phyloP scores from a whole-genome alignment of 2,888 invertebrate genomes.

The Chymomyza amoena region DNA sequence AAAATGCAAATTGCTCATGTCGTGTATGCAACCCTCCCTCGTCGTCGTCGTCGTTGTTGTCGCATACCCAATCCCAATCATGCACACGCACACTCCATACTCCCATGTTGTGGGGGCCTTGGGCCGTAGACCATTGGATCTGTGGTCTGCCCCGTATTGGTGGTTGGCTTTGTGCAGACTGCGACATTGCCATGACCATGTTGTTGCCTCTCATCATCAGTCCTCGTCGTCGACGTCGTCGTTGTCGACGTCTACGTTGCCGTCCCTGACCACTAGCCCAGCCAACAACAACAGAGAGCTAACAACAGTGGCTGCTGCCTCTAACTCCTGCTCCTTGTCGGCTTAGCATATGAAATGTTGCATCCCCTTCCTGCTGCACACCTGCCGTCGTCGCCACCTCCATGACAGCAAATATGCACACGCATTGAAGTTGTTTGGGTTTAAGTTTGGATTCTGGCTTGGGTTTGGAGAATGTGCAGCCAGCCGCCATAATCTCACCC shows the following conservation, averaged over 20 bases:
- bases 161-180: slow-evolving; percentile 35
- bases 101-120: neutral
- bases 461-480: neutral
- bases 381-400: slow-evolving; percentile 13
- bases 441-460: neutral
- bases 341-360: slow-evolving; percentile 68
- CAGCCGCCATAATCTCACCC: slow-evolving; percentile 39
- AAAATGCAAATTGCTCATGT: slow-evolving; percentile 79
- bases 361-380: slow-evolving; percentile 4
- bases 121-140: slow-evolving; percentile 18
- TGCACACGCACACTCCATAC: neutral
- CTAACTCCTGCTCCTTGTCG: neutral
- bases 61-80: neutral
- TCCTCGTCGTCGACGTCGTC: slow-evolving; percentile 2
- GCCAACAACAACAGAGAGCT: neutral
- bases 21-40: neutral
- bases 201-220: neutral
- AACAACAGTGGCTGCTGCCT: neutral
- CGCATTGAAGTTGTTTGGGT: neutral
- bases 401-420: neutral
- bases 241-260: neutral
- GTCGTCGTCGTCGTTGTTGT: neutral
- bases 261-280: neutral
- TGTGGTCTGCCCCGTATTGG: slow-evolving; percentile 43
- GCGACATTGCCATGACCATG: neutral